Evolutionary conservation across 2,113 vertebrate species (phyloP).

Genomic region (Hemicordylus capensis): DNA sequence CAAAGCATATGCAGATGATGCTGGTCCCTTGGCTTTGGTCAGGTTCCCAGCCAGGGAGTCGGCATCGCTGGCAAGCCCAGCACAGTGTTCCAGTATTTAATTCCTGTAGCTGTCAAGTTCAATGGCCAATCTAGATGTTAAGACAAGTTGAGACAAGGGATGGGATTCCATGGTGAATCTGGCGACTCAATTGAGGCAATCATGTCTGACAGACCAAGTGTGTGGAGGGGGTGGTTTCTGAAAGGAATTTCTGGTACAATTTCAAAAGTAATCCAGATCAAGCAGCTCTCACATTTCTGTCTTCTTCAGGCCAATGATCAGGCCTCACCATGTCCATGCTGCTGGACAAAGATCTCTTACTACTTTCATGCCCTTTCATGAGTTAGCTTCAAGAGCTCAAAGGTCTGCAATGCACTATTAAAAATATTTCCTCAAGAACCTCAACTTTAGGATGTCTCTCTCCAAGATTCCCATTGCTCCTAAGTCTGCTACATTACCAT

Average conservation of each 20-base stretch:
- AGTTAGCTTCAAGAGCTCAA: not conserved
- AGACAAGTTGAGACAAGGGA: not conserved
- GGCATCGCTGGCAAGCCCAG: not conserved
- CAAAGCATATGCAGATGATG: not conserved
- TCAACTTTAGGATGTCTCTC: not conserved
- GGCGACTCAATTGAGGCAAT: not conserved
- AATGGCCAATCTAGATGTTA: not conserved
- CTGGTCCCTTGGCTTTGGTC: conserved; percentile 4
- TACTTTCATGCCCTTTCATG: no score
- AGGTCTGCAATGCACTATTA: not conserved
- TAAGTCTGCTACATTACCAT: not conserved
- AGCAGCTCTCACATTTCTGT: not conserved
- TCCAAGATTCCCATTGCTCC: no score
- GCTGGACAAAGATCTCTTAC: no score
- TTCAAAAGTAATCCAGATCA: not conserved
- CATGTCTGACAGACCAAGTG: not conserved
- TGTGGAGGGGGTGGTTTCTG: not conserved
- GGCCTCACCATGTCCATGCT: not conserved
- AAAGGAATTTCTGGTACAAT: not conserved
- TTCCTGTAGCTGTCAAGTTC: not conserved
- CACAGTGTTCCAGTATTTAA: not conserved
- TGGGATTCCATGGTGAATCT: not conserved
- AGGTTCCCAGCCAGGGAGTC: not conserved
- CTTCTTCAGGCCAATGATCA: not conserved
- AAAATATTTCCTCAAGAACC: not conserved